A percentile compares a stretch with the other conserved stretches of the same genome.
These are phyloP conservation scores for Brachionus sp. DNA, from an alignment of 1,140 invertebrate genomes.

Conservation along the genomic window DNA sequence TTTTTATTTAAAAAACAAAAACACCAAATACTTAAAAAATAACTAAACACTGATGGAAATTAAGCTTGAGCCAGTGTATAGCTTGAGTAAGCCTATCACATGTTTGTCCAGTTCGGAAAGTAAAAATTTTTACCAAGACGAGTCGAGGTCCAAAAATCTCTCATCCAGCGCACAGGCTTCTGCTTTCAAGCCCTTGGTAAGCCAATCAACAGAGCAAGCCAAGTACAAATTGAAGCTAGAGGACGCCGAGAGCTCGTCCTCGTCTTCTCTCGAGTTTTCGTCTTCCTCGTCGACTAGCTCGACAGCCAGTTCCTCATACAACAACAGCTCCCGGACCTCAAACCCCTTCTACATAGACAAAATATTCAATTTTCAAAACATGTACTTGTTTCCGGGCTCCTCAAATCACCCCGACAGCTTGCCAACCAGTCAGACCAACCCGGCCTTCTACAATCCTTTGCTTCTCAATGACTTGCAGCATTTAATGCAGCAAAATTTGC, in stretches of 20 bases:
- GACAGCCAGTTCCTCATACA: neutral
- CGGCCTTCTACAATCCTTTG: neutral
- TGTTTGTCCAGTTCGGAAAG: neutral
- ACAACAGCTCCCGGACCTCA: neutral
- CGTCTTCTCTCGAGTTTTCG: neutral
- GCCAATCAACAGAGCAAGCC: neutral
- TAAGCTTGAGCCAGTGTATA: slow-evolving; percentile 1
- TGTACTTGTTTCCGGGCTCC: slow-evolving; percentile 29
- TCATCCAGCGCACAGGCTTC: neutral
- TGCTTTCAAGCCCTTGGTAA: neutral
- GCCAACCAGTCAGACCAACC: neutral
- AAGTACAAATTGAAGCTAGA: slow-evolving; percentile 26
- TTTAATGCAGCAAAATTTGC: slow-evolving; percentile 27
- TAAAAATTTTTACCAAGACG: slow-evolving; percentile 7
- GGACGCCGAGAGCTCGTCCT: neutral
- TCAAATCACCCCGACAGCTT: neutral
- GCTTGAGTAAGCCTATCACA: neutral
- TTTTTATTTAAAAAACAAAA: neutral
- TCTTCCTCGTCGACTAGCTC: slow-evolving; percentile 7
- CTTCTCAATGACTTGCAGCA: slow-evolving; percentile 17
- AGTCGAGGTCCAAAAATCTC: neutral
- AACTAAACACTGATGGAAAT: slow-evolving; percentile 3
- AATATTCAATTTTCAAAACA: slow-evolving; percentile 41
- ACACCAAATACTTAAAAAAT: neutral
- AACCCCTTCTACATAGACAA: slow-evolving; percentile 37